phyloP scores from a whole-genome alignment of 2,113 vertebrate species.

The Peromyscus leucopus region DNA sequence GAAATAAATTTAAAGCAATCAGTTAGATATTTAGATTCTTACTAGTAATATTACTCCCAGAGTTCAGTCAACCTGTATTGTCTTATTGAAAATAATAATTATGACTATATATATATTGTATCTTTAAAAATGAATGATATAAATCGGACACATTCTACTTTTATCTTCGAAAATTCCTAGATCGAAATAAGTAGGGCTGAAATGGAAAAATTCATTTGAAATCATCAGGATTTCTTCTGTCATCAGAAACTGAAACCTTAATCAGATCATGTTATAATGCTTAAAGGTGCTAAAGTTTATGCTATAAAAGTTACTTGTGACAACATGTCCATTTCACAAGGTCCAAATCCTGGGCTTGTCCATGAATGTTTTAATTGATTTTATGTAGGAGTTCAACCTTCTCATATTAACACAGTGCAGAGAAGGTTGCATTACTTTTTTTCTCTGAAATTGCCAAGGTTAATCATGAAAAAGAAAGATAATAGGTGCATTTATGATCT shows the following conservation, averaged over 20 bases:
- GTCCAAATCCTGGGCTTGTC: not conserved
- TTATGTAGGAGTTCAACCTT: slow-evolving; percentile 7
- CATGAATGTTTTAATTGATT: not conserved
- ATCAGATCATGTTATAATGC: not conserved
- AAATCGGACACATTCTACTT: not conserved
- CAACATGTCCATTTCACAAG: not conserved
- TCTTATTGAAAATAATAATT: not conserved
- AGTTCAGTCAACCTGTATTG: not conserved
- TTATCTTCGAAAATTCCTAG: not conserved
- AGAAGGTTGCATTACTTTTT: not conserved
- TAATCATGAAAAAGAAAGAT: not conserved
- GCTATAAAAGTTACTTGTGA: not conserved
- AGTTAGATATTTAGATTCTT: not conserved
- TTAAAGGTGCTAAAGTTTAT: not conserved
- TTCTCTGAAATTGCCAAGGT: not conserved
- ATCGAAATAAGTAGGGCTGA: not conserved
- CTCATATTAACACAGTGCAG: slow-evolving; percentile 8
- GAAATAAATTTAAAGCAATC: not conserved
- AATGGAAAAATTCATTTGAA: not conserved
- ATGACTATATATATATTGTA: not conserved
- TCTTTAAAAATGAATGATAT: not conserved
- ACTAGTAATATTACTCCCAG: not conserved
- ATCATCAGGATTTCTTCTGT: not conserved
- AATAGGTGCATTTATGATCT: not conserved
- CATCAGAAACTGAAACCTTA: not conserved